Conservation (phyloP, 2,888 invertebrate species). For the Hipparchia semele region DNA sequence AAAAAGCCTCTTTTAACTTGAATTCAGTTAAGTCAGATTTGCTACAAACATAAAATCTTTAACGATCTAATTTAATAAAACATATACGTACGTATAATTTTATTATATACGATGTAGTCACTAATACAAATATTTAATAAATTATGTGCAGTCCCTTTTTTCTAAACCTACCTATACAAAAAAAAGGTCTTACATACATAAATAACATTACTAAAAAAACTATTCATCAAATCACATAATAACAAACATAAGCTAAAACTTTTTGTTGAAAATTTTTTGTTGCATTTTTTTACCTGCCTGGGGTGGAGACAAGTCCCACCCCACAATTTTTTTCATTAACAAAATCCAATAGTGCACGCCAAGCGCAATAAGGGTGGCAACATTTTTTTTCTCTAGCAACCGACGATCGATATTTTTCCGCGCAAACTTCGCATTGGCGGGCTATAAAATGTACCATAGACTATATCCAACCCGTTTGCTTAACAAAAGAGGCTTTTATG, state of each 20-base stretch:
- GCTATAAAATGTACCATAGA: slow-evolving; percentile 14
- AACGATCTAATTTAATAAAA: background rate
- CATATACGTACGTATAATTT: background rate
- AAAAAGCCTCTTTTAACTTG: too few species aligned
- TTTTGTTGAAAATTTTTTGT: slow-evolving; percentile 46
- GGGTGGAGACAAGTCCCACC: slow-evolving; percentile 71
- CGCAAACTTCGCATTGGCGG: slow-evolving; percentile 64
- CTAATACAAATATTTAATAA: background rate
- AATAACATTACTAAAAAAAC: background rate
- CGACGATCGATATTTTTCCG: slow-evolving; percentile 73
- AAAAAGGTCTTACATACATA: background rate
- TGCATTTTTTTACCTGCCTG: slow-evolving; percentile 57
- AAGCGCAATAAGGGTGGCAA: slow-evolving; percentile 63
- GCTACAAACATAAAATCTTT: background rate
- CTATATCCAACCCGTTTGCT: slow-evolving; percentile 54
- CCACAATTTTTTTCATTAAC: slow-evolving; percentile 67
- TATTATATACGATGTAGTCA: background rate
- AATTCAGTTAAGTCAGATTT: too few species aligned
- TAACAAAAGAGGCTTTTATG: slow-evolving; percentile 73
- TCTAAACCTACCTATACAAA: background rate
- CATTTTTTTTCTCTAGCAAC: slow-evolving; percentile 64
- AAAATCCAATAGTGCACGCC: slow-evolving; percentile 68
- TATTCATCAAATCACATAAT: slow-evolving; percentile 1
- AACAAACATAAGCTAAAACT: slow-evolving; percentile 13
- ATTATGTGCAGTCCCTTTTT: background rate